These are phyloP conservation scores for Callorhinus ursinus DNA, from an alignment of 2,113 vertebrate genomes.

Conservation along the genomic window DNA sequence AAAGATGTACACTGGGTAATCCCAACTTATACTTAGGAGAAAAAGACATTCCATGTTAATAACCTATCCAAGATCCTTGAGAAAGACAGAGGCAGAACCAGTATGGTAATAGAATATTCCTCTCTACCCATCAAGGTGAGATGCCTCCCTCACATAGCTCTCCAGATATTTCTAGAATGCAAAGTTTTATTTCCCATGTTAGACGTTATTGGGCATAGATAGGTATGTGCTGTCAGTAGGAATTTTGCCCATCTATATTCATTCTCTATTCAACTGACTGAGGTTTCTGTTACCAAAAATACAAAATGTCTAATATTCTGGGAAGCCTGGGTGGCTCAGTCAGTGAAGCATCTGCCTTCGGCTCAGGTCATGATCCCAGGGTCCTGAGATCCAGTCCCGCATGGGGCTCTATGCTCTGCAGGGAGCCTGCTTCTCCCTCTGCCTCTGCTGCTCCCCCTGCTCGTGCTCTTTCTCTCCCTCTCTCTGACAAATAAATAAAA, in stretches of 20 bases:
- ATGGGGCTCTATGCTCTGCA: too few relatives aligned
- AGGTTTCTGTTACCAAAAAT: constrained; percentile 65
- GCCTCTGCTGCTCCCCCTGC: too few relatives aligned
- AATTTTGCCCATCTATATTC: not conserved
- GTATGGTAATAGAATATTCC: not conserved
- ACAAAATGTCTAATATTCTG: constrained; percentile 37
- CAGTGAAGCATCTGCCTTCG: too few relatives aligned
- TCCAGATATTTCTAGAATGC: not conserved
- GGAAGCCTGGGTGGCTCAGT: too few relatives aligned
- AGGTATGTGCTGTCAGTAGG: not conserved
- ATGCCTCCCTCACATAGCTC: not conserved
- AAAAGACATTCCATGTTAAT: not conserved
- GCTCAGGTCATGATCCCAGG: too few relatives aligned
- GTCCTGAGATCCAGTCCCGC: too few relatives aligned
- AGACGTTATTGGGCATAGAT: not conserved
- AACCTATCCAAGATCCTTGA: not conserved
- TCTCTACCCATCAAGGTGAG: not conserved
- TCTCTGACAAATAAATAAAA: too few relatives aligned
- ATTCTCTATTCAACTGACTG: not conserved
- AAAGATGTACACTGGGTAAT: not conserved
- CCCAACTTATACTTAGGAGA: not conserved
- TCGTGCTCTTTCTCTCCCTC: too few relatives aligned
- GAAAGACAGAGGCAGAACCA: not conserved
- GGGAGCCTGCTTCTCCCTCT: too few relatives aligned
- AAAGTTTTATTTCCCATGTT: not conserved